These are phyloP conservation scores for Matsumurasca onukii DNA, from an alignment of 1,140 invertebrate genomes.

Conservation along the genomic window DNA sequence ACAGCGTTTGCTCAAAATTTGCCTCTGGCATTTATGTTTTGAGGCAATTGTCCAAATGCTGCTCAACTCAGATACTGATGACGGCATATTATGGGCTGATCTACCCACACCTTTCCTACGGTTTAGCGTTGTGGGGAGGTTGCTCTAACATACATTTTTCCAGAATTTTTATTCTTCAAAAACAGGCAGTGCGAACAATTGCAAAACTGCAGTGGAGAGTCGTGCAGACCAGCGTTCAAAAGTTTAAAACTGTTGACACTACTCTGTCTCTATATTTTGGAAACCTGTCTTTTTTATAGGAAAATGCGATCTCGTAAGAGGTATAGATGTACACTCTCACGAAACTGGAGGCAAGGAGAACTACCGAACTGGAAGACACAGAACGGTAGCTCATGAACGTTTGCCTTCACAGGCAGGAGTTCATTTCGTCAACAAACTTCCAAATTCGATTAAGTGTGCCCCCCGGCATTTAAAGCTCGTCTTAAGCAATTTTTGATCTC, in stretches of 20 bases:
- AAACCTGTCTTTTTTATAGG: background rate
- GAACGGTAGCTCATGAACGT: background rate
- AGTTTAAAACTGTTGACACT: background rate
- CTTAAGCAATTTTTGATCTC: background rate
- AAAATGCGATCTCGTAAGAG: background rate
- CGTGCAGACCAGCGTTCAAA: background rate
- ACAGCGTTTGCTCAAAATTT: background rate
- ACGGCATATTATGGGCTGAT: constrained; percentile 5
- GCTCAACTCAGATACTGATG: background rate
- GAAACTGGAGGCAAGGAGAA: background rate
- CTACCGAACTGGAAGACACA: background rate
- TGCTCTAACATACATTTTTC: background rate
- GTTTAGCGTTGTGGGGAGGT: background rate
- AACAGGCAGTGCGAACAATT: background rate
- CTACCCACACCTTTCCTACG: background rate
- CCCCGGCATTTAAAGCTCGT: background rate
- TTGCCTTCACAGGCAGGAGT: too few species aligned
- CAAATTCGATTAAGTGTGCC: background rate
- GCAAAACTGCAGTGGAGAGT: background rate
- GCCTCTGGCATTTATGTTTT: background rate
- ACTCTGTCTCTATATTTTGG: background rate
- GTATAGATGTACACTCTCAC: background rate
- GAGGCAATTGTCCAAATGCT: background rate
- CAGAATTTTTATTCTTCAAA: background rate
- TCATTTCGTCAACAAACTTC: background rate